Conservation (phyloP, 2,888 invertebrate genomes). For the Cephonodes hylas region DNA sequence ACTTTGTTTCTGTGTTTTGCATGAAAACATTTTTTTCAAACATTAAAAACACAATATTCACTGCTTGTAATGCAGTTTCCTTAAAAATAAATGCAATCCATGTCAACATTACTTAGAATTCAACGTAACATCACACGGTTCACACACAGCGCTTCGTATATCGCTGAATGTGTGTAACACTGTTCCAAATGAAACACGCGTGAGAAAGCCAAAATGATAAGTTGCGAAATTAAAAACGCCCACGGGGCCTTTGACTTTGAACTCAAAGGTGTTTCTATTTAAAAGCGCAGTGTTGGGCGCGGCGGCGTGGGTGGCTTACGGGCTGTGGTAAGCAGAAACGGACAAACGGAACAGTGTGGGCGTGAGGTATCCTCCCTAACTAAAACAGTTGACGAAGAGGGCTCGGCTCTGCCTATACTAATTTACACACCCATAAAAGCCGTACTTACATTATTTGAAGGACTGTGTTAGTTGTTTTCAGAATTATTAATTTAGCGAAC, state of each 20-base stretch:
- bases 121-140: neutral
- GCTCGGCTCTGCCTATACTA: neutral
- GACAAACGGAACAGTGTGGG: neutral
- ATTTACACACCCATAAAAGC: neutral
- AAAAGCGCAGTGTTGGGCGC: neutral
- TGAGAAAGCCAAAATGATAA: constrained; percentile 1
- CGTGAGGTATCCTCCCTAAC: neutral
- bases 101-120: too few relatives aligned
- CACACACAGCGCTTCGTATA: neutral
- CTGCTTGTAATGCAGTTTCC: neutral
- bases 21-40: too few relatives aligned
- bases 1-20: too few relatives aligned
- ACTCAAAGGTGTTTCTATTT: neutral
- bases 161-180: neutral
- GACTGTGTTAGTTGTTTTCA: neutral
- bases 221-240: constrained; percentile 2
- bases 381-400: neutral
- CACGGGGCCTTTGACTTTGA: neutral
- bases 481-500: too few relatives aligned
- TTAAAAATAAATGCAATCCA: too few relatives aligned
- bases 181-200: neutral
- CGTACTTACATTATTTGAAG: neutral
- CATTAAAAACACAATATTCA: too few relatives aligned
- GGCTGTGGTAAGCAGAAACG: neutral
- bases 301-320: neutral